A percentile compares a stretch with the other conserved stretches of the same genome.
Conservation (phyloP, 2,888 invertebrate genomes). For the Nymphalis polychloros region DNA sequence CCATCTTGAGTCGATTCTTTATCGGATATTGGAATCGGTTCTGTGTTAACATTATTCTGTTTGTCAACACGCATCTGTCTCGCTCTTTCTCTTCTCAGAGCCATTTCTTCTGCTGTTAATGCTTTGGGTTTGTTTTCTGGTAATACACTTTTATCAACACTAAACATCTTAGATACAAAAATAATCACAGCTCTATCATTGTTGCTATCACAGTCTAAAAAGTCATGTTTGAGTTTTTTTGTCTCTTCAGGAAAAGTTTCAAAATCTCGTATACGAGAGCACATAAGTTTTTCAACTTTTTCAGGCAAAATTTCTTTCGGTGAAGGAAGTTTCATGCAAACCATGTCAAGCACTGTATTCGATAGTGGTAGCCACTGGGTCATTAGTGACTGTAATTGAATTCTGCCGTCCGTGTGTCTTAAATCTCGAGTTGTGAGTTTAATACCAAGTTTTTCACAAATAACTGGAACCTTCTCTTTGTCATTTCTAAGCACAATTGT, state of each 20-base stretch:
- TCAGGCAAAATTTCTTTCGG: constrained; percentile 88
- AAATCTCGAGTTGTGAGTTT: constrained; percentile 89
- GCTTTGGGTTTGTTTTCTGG: constrained; percentile 91
- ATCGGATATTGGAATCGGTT: constrained; percentile 42
- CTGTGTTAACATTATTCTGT: constrained; percentile 50
- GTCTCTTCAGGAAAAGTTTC: constrained; percentile 86
- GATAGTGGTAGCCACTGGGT: constrained; percentile 96
- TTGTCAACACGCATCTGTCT: constrained; percentile 84
- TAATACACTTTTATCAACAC: constrained; percentile 86
- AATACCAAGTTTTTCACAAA: constrained; percentile 89
- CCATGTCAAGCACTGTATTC: constrained; percentile 89
- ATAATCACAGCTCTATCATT: constrained; percentile 85
- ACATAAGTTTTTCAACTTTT: constrained; percentile 91
- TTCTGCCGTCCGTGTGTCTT: constrained; percentile 88
- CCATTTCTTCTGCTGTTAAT: constrained; percentile 88
- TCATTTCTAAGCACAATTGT: constrained; percentile 89
- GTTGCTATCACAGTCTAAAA: constrained; percentile 85
- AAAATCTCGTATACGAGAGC: constrained; percentile 86
- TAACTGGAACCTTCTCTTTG: constrained; percentile 85
- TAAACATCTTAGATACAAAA: constrained; percentile 95
- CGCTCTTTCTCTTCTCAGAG: constrained; percentile 84
- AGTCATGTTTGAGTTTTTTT: constrained; percentile 85
- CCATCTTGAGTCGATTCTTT: constrained; percentile 46
- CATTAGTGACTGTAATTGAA: constrained; percentile 90
- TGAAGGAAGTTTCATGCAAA: constrained; percentile 90